These are phyloP conservation scores for Rhagologus leucostigma DNA, from an alignment of 2,113 vertebrate genomes.

Conservation along the genomic window DNA sequence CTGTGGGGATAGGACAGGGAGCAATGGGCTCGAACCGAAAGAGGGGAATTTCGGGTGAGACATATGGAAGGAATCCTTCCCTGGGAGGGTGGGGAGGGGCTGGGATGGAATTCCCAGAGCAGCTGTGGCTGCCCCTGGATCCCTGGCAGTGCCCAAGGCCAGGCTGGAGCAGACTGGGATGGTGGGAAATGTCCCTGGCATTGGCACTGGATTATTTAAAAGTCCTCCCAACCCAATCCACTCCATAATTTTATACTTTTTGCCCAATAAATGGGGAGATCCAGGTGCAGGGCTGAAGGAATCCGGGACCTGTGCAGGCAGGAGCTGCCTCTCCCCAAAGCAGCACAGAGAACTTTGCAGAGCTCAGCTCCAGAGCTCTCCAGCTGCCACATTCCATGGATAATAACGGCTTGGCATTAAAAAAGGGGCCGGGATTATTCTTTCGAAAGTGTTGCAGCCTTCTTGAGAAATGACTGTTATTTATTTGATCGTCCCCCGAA, in stretches of 20 bases:
- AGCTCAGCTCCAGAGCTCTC: neutral
- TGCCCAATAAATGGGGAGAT: neutral
- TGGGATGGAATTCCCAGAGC: neutral
- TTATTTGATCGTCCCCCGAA: conserved; percentile 65
- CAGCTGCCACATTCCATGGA: neutral
- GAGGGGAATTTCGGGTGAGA: neutral
- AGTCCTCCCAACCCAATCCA: neutral
- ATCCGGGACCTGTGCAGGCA: neutral
- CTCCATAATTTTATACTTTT: neutral
- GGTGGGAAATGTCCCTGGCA: neutral
- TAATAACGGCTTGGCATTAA: neutral
- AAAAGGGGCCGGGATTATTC: conserved; percentile 14
- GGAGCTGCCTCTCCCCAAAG: neutral
- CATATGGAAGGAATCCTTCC: neutral
- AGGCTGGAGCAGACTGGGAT: neutral
- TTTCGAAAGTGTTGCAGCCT: conserved; percentile 4
- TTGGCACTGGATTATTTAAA: neutral
- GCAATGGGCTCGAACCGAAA: neutral
- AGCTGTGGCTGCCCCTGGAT: neutral
- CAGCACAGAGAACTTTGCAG: neutral
- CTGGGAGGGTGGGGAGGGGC: neutral
- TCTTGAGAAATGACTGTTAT: conserved; percentile 65
- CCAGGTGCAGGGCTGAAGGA: neutral
- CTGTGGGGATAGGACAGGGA: neutral
- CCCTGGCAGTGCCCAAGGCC: neutral